Evolutionary conservation across 2,797 vertebrate genomes (phyloP), one percentile per base, ranked within the genome.

Genomic region (Lepidocolaptes lacrymiger): DNA sequence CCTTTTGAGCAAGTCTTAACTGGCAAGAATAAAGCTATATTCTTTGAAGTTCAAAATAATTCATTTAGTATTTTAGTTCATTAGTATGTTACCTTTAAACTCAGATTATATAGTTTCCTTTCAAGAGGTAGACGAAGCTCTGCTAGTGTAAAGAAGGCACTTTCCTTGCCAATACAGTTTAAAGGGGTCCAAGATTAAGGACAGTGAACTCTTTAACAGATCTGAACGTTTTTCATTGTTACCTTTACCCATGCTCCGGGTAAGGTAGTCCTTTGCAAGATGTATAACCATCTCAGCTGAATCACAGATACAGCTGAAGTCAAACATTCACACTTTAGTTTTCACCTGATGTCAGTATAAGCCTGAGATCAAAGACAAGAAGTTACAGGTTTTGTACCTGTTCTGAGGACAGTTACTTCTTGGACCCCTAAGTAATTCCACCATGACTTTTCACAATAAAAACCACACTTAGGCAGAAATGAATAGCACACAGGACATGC

Each of bases 401-500:
- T 76, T 81, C 34, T 62, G 19, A 78, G 11, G 32, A 59, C 49
- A 63, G 28, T 32, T 81, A 56, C 44, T 95, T 96, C 91, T 94
- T 95, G 90, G 91, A 96, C 95, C 78, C 94, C 71, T 66, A 85
- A 24, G 34, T 77, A 91, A 83, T 52, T 80, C 80, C 85, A 93
- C 72, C 76, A 88, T 41, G 54, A 88, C 62, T 93, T 85, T 85
- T 62, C 88, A 95, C 92, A 96, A 69, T 69, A 37, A 73, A 74
- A 69, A 88, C 27, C 92, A 97, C 93, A 97, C 32, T 93, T 81
- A 93, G 55, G 93, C 90, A 93, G 55, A 87, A 95, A 96, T 73
- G 75, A 96, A 92, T 22, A 95, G 94, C 95, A 95, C 93, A 97
- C 89, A 97, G 74, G 95, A 93, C 97, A 97, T 95, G 95, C 97